Evolutionary conservation across 2,888 invertebrate genomes (phyloP).

Genomic region (Pyrrhopygopsis socrates): DNA sequence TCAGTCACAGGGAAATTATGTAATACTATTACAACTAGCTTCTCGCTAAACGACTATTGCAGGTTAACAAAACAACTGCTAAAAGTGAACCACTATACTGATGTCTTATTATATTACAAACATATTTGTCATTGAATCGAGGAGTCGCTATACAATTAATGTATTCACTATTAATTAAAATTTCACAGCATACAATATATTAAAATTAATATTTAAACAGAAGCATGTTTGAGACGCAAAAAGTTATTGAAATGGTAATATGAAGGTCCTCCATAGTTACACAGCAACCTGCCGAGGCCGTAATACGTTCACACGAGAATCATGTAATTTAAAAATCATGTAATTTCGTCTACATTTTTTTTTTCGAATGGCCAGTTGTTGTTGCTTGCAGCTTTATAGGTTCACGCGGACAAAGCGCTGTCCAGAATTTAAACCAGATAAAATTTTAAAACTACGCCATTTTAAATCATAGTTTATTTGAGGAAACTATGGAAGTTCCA

Average conservation of each 20-base stretch:
- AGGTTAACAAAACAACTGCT: constrained; percentile 32
- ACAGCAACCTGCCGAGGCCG: not conserved
- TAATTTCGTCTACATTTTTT: too few relatives aligned
- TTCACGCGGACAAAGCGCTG: too few relatives aligned
- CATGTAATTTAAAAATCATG: too few relatives aligned
- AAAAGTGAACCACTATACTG: constrained; percentile 38
- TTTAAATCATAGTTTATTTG: too few relatives aligned
- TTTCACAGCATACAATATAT: not conserved
- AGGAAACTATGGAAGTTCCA: too few relatives aligned
- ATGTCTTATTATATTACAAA: not conserved
- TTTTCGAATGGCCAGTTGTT: too few relatives aligned
- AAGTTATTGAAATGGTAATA: not conserved
- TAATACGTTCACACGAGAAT: too few relatives aligned
- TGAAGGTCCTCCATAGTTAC: not conserved
- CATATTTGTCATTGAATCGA: not conserved
- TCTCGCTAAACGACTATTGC: constrained; percentile 28
- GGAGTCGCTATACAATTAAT: not conserved
- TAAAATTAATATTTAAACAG: not conserved
- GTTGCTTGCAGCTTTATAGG: too few relatives aligned
- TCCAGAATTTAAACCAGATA: too few relatives aligned
- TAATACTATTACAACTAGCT: constrained; percentile 10
- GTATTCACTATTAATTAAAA: not conserved
- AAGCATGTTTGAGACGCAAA: not conserved
- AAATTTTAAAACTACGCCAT: too few relatives aligned
- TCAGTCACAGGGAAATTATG: constrained; percentile 44